Percentiles rank a stretch among this genome's conserved stretches.
Conservation (phyloP, 2,113 vertebrate species). For the Psilopogon haemacephalus region DNA sequence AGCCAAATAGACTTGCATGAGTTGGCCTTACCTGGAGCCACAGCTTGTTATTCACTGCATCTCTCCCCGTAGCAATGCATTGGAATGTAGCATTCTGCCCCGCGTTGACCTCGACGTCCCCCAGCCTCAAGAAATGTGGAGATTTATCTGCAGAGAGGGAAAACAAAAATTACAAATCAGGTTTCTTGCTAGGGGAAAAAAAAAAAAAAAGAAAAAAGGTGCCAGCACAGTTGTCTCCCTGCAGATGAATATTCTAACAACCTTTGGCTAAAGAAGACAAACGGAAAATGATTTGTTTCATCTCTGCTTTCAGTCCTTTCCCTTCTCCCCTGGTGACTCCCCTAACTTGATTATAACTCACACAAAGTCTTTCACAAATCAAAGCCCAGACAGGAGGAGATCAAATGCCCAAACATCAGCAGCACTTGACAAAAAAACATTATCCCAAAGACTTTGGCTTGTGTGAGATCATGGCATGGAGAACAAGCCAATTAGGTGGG, state of each 20-base stretch:
- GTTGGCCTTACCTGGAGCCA: slow-evolving; percentile 92
- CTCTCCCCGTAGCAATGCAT: slow-evolving; percentile 94
- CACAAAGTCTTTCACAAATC: background rate
- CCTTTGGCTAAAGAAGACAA: background rate
- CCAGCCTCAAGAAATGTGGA: slow-evolving; percentile 96
- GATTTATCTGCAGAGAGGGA: slow-evolving; percentile 88
- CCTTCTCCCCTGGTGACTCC: background rate
- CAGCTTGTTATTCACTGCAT: slow-evolving; percentile 92
- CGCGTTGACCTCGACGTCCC: slow-evolving; percentile 98
- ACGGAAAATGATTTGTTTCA: background rate
- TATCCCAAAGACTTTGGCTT: background rate
- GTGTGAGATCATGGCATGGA: background rate
- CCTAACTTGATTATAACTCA: background rate
- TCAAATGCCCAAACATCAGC: background rate
- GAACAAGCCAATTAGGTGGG: background rate
- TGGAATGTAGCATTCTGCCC: slow-evolving; percentile 99
- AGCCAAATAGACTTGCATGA: background rate
- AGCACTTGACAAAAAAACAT: slow-evolving; percentile 4
- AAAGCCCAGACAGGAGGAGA: background rate
- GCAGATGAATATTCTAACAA: background rate
- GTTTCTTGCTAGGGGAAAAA: background rate
- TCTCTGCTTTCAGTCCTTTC: background rate
- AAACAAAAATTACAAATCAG: slow-evolving; percentile 27
- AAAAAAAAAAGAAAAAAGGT: background rate
- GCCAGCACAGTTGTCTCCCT: background rate